Evolutionary conservation across 2,888 invertebrate genomes (phyloP).

Genomic region (Erebia palarica): DNA sequence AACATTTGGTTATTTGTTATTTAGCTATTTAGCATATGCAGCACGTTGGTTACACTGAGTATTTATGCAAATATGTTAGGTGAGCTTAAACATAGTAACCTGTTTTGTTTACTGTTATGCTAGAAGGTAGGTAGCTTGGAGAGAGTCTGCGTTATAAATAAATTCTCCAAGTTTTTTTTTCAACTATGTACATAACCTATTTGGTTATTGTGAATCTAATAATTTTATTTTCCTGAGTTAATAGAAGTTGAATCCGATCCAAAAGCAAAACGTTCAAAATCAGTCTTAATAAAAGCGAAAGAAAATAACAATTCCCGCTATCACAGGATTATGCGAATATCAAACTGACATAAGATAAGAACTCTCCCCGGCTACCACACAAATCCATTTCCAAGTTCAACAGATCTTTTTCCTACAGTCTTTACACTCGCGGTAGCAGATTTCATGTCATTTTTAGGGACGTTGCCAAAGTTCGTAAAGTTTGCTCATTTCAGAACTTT

Average conservation of each 20-base stretch:
- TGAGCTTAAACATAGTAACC: conserved; percentile 38
- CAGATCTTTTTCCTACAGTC: conserved; percentile 64
- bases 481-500: conserved; percentile 30
- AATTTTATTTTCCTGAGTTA: not conserved
- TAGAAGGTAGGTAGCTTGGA: conserved; percentile 17
- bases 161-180: not conserved
- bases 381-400: conserved; percentile 77
- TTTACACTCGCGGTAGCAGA: conserved; percentile 56
- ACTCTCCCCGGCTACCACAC: conserved; percentile 66
- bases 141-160: not conserved
- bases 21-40: conserved; percentile 23
- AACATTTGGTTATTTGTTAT: conserved; percentile 18
- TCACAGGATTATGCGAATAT: conserved; percentile 43
- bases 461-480: conserved; percentile 42
- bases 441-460: conserved; percentile 60
- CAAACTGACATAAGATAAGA: conserved; percentile 62
- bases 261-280: not conserved
- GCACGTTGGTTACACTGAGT: conserved; percentile 29
- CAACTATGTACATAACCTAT: not conserved
- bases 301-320: conserved; percentile 9
- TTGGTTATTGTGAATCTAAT: too few relatives aligned
- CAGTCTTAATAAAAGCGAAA: not conserved
- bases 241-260: not conserved
- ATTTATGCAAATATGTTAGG: conserved; percentile 38
- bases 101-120: conserved; percentile 34